Base-by-base conservation (phyloP, 1,140 invertebrate species). In the Dermatophagoides farinae region DNA sequence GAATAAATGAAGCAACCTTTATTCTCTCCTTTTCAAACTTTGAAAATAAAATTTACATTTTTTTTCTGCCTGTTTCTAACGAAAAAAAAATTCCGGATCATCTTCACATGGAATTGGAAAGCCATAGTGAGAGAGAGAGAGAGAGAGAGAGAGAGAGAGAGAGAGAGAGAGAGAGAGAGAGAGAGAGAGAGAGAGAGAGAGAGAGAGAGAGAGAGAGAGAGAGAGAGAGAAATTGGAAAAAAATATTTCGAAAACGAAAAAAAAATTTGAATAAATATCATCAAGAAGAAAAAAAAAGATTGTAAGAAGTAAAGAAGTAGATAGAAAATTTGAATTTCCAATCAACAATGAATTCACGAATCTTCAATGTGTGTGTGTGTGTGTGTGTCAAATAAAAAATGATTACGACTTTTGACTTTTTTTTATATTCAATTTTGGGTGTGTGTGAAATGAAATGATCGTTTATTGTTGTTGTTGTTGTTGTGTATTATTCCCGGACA, bases 61-160 rank as follows among this genome's bases (percentile, higher is more conserved):
- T 25, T 50, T 9, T 10, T 10, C 11, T 10, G 11, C 11, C n/a
- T 8, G n/a, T 18, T n/a, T 18, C 47, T 9, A 18, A 50, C 8
- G n/a, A 25, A 10, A 9, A 8, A 25, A 18, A n/a, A 50, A 50
- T n/a, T n/a, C n/a, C n/a, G n/a, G n/a, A n/a, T n/a, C n/a, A n/a
- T n/a, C n/a, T n/a, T n/a, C n/a, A n/a, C n/a, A 50, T 18, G 47
- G n/a, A 25, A 50, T 10, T 10, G 47, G 18, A 50, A n/a, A 50
- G 47, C 8, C 8, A 50, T 8, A 20, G 23, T 10, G n/a, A 50
- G 47, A 50, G n/a, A 50, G 47, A 18, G 47, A 50, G 47, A 50
- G 47, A 50, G 47, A 50, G 47, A 50, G 47, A 25, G 47, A 50
- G 47, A 50, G 47, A 50, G 47, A 50, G 47, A 50, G 47, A 50